These are phyloP conservation scores for Melinaea menophilus DNA, from an alignment of 2,888 invertebrate species.

Conservation along the genomic window DNA sequence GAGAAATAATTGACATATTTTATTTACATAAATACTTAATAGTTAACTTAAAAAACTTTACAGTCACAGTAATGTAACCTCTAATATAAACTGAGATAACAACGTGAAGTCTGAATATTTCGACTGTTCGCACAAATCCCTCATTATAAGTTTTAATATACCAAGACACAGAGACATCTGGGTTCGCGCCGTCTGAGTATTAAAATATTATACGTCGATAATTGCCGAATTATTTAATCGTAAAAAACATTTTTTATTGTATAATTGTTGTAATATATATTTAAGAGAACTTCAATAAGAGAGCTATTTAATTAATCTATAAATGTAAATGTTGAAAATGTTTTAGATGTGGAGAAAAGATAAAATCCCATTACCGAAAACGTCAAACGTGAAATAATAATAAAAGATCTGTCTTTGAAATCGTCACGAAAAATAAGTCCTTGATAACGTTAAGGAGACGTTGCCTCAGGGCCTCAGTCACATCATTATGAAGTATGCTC, in stretches of 20 bases:
- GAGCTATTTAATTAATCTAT: background rate
- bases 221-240: background rate
- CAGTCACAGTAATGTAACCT: slow-evolving; percentile 21
- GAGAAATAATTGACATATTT: too few relatives aligned
- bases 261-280: background rate
- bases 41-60: too few relatives aligned
- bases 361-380: slow-evolving; percentile 20
- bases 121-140: slow-evolving; percentile 41
- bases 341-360: slow-evolving; percentile 10
- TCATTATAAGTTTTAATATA: slow-evolving; percentile 74
- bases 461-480: slow-evolving; percentile 42
- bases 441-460: slow-evolving; percentile 45
- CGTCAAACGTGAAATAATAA: slow-evolving; percentile 28
- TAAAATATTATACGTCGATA: slow-evolving; percentile 12
- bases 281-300: background rate
- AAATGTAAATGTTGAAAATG: slow-evolving; percentile 1
- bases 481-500: slow-evolving; percentile 51
- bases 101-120: slow-evolving; percentile 21
- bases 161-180: slow-evolving; percentile 51
- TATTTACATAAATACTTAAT: too few relatives aligned
- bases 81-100: slow-evolving; percentile 31
- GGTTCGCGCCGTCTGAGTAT: slow-evolving; percentile 12
- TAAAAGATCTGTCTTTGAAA: slow-evolving; percentile 38
- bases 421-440: slow-evolving; percentile 44
- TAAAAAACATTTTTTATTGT: background rate